phyloP scores from a whole-genome alignment of 1,140 invertebrate species.

The Saccostrea echinata region DNA sequence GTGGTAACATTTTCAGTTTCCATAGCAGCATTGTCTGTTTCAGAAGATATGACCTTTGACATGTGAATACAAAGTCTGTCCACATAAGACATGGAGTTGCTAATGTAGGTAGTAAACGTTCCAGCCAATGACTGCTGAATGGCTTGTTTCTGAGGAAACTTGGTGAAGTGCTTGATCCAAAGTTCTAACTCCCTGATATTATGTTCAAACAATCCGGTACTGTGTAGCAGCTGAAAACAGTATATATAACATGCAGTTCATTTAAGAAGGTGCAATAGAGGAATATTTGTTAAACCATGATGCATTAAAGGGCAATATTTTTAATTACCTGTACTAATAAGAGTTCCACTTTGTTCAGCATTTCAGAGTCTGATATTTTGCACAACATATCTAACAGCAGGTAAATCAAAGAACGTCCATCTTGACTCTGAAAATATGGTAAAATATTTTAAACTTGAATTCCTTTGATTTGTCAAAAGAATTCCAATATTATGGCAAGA shows the following conservation, averaged over 20 bases:
- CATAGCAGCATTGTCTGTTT: conserved; percentile 5
- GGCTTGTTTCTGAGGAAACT: not conserved
- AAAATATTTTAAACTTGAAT: not conserved
- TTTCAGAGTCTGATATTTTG: conserved; percentile 32
- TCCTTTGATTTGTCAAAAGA: not conserved
- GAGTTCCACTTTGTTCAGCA: conserved; percentile 42
- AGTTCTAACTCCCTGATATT: conserved; percentile 56
- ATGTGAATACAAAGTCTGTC: conserved; percentile 59
- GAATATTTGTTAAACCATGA: no score
- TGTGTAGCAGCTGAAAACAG: conserved; percentile 53
- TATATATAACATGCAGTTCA: not conserved
- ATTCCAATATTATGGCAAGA: no score
- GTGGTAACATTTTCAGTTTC: conserved; percentile 50
- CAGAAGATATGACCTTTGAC: conserved; percentile 45
- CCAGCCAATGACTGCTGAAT: conserved; percentile 56
- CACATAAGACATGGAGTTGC: conserved; percentile 62
- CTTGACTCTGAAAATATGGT: conserved; percentile 46
- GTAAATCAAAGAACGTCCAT: conserved; percentile 59
- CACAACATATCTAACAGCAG: conserved; percentile 59
- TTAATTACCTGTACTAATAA: conserved; percentile 55
- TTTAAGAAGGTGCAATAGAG: not conserved
- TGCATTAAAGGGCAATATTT: not conserved
- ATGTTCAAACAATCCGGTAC: conserved; percentile 62
- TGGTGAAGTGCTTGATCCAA: conserved; percentile 58
- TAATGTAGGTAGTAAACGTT: conserved; percentile 57